Percentiles rank a stretch among this genome's conserved stretches.
These are phyloP conservation scores for Timandra comae DNA, from an alignment of 2,888 invertebrate genomes.

Conservation along the genomic window DNA sequence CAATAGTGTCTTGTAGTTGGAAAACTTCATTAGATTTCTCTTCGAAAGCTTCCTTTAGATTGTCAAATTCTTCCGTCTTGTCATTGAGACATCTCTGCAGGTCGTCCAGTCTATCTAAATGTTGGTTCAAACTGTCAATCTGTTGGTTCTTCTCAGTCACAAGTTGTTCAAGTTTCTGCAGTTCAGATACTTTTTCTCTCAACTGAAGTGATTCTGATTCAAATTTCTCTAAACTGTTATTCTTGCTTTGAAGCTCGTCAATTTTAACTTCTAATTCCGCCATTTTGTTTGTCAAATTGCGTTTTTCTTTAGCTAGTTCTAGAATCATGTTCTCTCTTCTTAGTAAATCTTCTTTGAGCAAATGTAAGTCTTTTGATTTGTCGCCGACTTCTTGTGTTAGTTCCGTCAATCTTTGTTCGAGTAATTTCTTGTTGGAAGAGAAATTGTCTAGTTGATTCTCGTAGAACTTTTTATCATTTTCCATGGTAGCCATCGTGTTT, in stretches of 20 bases:
- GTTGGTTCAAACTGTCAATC: slow-evolving; percentile 69
- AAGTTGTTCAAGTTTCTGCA: slow-evolving; percentile 70
- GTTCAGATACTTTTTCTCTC: slow-evolving; percentile 62
- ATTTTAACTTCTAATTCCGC: slow-evolving; percentile 71
- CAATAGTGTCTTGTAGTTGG: slow-evolving; percentile 55
- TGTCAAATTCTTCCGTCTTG: slow-evolving; percentile 65
- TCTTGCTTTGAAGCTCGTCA: slow-evolving; percentile 64
- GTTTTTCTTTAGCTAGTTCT: slow-evolving; percentile 76
- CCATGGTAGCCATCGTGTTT: slow-evolving; percentile 69
- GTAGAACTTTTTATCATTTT: slow-evolving; percentile 75
- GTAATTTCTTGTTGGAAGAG: slow-evolving; percentile 67
- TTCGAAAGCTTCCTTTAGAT: slow-evolving; percentile 64
- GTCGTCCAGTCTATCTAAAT: slow-evolving; percentile 64
- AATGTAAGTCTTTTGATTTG: slow-evolving; percentile 68
- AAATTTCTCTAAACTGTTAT: slow-evolving; percentile 48
- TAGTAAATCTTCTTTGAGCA: slow-evolving; percentile 74
- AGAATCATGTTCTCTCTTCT: slow-evolving; percentile 77
- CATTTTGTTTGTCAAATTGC: slow-evolving; percentile 63
- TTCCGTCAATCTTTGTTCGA: slow-evolving; percentile 76
- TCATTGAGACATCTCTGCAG: slow-evolving; percentile 69
- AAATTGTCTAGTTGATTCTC: slow-evolving; percentile 73
- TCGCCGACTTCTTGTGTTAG: slow-evolving; percentile 73
- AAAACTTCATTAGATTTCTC: slow-evolving; percentile 61
- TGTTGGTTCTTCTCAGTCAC: slow-evolving; percentile 75
- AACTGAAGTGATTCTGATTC: slow-evolving; percentile 66